Conservation (phyloP, 2,113 vertebrate genomes). For the Nibea coibor region DNA sequence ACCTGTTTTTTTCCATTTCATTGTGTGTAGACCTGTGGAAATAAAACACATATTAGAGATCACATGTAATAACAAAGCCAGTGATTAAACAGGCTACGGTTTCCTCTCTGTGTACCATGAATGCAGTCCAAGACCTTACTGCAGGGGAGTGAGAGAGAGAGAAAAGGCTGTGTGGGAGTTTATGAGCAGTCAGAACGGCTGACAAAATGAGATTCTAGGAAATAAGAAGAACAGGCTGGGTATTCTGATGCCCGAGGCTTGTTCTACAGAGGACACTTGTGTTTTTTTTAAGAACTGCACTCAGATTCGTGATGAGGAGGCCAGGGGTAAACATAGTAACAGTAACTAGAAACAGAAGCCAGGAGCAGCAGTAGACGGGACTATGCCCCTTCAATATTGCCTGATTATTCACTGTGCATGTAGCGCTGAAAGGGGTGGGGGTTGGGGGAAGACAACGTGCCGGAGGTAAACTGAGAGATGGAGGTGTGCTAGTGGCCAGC, state of each 20-base stretch:
- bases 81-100: constrained; percentile 33
- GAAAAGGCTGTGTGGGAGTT: constrained; percentile 62
- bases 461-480: constrained; percentile 48
- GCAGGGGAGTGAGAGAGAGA: constrained; percentile 41
- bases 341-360: constrained; percentile 77
- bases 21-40: constrained; percentile 94
- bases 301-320: constrained; percentile 37
- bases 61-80: constrained; percentile 30
- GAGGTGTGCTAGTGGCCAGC: constrained; percentile 21
- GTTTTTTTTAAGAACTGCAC: constrained; percentile 35
- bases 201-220: constrained; percentile 47
- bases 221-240: constrained; percentile 28
- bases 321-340: constrained; percentile 78
- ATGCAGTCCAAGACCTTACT: constrained; percentile 44
- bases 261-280: constrained; percentile 22
- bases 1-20: constrained; percentile 99
- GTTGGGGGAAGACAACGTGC: background rate
- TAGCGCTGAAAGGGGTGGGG: background rate
- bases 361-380: constrained; percentile 20
- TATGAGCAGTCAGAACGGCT: constrained; percentile 38
- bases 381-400: constrained; percentile 36
- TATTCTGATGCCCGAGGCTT: constrained; percentile 29
- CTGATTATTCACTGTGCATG: constrained; percentile 44
- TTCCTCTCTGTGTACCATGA: constrained; percentile 20
- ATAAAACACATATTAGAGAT: constrained; percentile 65